Evolutionary conservation across 2,113 vertebrate species (phyloP), one percentile per base, ranked within the genome.

Genomic region (Sorex fumeus): DNA sequence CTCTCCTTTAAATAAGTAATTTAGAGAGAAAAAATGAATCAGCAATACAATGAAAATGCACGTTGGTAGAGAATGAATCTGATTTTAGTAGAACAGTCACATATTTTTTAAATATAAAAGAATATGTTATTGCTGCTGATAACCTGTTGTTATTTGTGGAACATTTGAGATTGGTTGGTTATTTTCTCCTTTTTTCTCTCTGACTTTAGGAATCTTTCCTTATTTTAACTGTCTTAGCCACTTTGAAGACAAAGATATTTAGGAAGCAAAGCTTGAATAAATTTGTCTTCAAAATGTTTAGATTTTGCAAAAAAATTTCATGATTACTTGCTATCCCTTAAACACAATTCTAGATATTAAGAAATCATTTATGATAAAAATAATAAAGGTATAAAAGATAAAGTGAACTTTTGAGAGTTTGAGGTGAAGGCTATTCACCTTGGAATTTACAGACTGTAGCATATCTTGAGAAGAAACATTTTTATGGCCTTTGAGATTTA

Each of bases 401-500:
- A 96, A 94, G 93, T 67, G 5, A 64, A 78, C 50, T 91, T 91
- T 92, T 92, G 64, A 66, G 21, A 91, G 53, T 79, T 25, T 64
- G n/a, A 81, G 18, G 27, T 25, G 13, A 71, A 88, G 15, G 15
- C 18, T 74, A 47, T 43, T 27, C 32, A 18, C 66, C 21, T 69
- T 91, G 47, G 69, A 91, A 74, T 91, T 78, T 93, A 79, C 8
- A 91, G 64, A 89, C 18, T 40, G n/a, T 13, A 78, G 43, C 28
- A 40, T 53, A 62, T 5, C 34, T 89, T 81, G 66, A 60, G 8
- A 82, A 84, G 60, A 80, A 79, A 93, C 25, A 69, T 40, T 95
- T 94, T 92, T 84, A 84, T 32, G 32, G 27, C 21, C 43, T 91
- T 93, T 82, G 69, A 79, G 64, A 95, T 96, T 94, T 96, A 93